Evolutionary conservation across 2,888 invertebrate genomes (phyloP).

Genomic region (Acrocera orbiculus): DNA sequence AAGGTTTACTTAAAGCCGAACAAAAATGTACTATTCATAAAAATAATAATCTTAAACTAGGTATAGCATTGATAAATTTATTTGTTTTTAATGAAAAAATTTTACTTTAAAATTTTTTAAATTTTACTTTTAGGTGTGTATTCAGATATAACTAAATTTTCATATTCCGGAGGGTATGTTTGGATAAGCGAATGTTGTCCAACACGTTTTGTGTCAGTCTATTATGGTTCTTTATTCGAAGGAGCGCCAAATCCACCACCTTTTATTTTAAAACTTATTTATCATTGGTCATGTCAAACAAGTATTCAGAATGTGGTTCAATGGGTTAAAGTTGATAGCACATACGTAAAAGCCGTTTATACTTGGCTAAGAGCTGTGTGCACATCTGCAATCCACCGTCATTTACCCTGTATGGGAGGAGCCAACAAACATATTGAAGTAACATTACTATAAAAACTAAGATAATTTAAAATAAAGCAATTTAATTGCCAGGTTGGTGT

Average conservation of each 20-base stretch:
- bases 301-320: slow-evolving; percentile 74
- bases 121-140: too few species aligned
- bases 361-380: slow-evolving; percentile 59
- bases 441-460: too few species aligned
- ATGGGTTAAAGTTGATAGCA: slow-evolving; percentile 67
- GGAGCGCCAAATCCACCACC: slow-evolving; percentile 70
- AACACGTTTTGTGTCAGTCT: slow-evolving; percentile 69
- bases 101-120: slow-evolving; percentile 11
- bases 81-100: not conserved
- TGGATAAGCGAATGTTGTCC: slow-evolving; percentile 84
- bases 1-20: slow-evolving; percentile 61
- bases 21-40: slow-evolving; percentile 57
- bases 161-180: slow-evolving; percentile 76
- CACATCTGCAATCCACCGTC: slow-evolving; percentile 62
- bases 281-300: slow-evolving; percentile 85
- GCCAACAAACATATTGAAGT: slow-evolving; percentile 47
- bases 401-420: slow-evolving; percentile 56
- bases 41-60: slow-evolving; percentile 53
- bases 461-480: too few species aligned
- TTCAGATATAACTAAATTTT: slow-evolving; percentile 68
- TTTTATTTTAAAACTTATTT: slow-evolving; percentile 63
- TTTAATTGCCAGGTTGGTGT: slow-evolving; percentile 42
- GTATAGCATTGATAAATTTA: slow-evolving; percentile 27
- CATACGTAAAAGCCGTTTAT: slow-evolving; percentile 48
- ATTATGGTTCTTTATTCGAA: slow-evolving; percentile 73